These are phyloP conservation scores for Thumatha senex DNA, from an alignment of 2,888 invertebrate species.

Conservation along the genomic window DNA sequence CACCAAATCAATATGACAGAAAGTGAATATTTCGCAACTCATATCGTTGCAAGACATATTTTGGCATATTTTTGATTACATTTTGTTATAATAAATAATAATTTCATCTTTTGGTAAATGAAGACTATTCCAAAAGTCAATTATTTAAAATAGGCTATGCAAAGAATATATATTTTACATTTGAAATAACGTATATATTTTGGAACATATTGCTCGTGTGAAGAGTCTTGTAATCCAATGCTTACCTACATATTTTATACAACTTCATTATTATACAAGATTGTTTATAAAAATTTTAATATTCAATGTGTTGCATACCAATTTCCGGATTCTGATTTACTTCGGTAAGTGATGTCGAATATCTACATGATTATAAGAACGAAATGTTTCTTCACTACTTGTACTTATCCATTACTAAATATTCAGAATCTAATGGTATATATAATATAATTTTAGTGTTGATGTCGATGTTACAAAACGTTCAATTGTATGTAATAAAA, in stretches of 20 bases:
- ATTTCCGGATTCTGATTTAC: slow-evolving; percentile 7
- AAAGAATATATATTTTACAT: slow-evolving; percentile 48
- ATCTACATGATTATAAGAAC: not conserved
- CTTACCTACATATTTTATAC: slow-evolving; percentile 26
- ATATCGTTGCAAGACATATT: slow-evolving; percentile 10
- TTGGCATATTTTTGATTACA: slow-evolving; percentile 22
- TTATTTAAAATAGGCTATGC: slow-evolving; percentile 66
- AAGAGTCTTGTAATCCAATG: slow-evolving; percentile 16
- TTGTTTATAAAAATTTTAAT: slow-evolving; percentile 22
- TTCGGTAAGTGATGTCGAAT: not conserved
- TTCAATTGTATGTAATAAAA: slow-evolving; percentile 26
- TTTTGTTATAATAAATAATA: no score
- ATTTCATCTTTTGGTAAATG: slow-evolving; percentile 45
- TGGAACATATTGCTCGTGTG: slow-evolving; percentile 38
- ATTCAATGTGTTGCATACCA: no score
- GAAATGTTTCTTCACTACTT: not conserved
- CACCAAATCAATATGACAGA: slow-evolving; percentile 18
- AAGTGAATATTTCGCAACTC: slow-evolving; percentile 17
- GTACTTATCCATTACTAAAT: not conserved
- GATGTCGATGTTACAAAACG: slow-evolving; percentile 27
- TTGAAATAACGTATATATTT: slow-evolving; percentile 53
- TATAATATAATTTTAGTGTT: slow-evolving; percentile 27
- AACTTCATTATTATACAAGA: slow-evolving; percentile 20
- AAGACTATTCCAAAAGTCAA: slow-evolving; percentile 72
- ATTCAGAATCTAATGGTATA: not conserved